Percentiles rank a stretch among this genome's conserved stretches.
Conservation (phyloP, 1,140 invertebrate genomes). For the Neodiprion lecontei region DNA sequence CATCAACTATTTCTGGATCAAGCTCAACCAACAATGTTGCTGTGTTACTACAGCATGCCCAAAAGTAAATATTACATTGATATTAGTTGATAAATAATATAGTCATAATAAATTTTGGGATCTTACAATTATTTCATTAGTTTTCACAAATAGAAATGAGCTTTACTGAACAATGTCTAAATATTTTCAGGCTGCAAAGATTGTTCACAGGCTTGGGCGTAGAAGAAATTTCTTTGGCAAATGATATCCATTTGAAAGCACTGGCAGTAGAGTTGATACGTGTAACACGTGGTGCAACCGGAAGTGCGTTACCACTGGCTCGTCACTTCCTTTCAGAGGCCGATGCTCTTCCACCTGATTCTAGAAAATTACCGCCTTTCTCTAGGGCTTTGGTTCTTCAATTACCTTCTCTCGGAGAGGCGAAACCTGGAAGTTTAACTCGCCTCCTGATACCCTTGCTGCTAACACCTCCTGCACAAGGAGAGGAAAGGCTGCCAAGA, state of each 20-base stretch:
- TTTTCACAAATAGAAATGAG: slow-evolving; percentile 13
- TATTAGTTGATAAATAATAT: no score
- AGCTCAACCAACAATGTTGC: slow-evolving; percentile 65
- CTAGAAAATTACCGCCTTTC: slow-evolving; percentile 66
- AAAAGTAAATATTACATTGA: slow-evolving; percentile 58
- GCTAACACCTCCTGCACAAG: slow-evolving; percentile 47
- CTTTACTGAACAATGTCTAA: slow-evolving; percentile 7
- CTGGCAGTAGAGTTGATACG: slow-evolving; percentile 83
- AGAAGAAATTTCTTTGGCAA: slow-evolving; percentile 77
- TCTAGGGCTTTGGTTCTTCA: slow-evolving; percentile 81
- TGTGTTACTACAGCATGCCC: slow-evolving; percentile 73
- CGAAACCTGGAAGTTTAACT: slow-evolving; percentile 85
- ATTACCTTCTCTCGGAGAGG: slow-evolving; percentile 78
- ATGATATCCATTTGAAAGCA: slow-evolving; percentile 84
- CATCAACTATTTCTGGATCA: slow-evolving; percentile 52
- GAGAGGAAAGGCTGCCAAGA: slow-evolving; percentile 57
- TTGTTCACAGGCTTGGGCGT: slow-evolving; percentile 82
- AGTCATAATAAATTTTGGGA: slow-evolving; percentile 33
- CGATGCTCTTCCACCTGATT: slow-evolving; percentile 60
- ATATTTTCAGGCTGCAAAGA: slow-evolving; percentile 72
- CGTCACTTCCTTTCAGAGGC: slow-evolving; percentile 71
- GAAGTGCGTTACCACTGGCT: slow-evolving; percentile 68
- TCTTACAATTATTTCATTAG: slow-evolving; percentile 17
- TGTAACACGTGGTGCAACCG: slow-evolving; percentile 69
- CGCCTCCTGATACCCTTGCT: slow-evolving; percentile 83